A percentile compares a stretch with the other conserved stretches of the same genome.
Evolutionary conservation across 1,140 invertebrate genomes (phyloP).

Genomic region (Zaprionus taronus): DNA sequence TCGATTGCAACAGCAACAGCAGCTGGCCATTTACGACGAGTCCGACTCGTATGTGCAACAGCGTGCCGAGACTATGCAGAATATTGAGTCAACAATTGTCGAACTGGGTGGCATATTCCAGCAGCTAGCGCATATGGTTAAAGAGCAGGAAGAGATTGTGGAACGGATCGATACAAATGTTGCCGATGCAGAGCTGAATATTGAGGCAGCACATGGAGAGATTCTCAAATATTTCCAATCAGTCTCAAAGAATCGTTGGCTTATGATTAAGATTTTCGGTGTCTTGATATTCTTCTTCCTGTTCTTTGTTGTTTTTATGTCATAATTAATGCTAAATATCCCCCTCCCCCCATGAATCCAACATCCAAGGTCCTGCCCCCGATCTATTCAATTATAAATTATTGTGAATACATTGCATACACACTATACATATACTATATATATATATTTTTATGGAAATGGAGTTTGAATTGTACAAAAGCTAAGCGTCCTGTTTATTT

Average conservation of each 20-base stretch:
- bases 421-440: conserved; percentile 21
- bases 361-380: background rate
- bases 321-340: conserved; percentile 85
- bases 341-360: conserved; percentile 3
- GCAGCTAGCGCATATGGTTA: conserved; percentile 99
- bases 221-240: conserved; percentile 99
- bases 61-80: conserved; percentile 98
- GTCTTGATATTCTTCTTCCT: conserved; percentile 99
- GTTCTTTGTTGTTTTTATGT: conserved; percentile 98
- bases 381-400: conserved; percentile 46
- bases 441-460: conserved; percentile 46
- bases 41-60: conserved; percentile 95
- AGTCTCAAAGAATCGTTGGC: conserved; percentile 98
- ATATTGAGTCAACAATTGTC: conserved; percentile 99
- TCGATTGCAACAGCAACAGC: conserved; percentile 85
- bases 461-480: conserved; percentile 47
- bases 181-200: conserved; percentile 97
- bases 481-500: conserved; percentile 35
- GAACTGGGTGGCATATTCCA: conserved; percentile 99
- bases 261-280: conserved; percentile 99
- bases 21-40: conserved; percentile 92
- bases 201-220: conserved; percentile 98
- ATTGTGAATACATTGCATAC: conserved; percentile 54
- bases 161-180: conserved; percentile 99
- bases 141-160: conserved; percentile 99